Evolutionary conservation across 2,888 invertebrate species (phyloP), one percentile per base, ranked within the genome.

Genomic region (Biston betularia): DNA sequence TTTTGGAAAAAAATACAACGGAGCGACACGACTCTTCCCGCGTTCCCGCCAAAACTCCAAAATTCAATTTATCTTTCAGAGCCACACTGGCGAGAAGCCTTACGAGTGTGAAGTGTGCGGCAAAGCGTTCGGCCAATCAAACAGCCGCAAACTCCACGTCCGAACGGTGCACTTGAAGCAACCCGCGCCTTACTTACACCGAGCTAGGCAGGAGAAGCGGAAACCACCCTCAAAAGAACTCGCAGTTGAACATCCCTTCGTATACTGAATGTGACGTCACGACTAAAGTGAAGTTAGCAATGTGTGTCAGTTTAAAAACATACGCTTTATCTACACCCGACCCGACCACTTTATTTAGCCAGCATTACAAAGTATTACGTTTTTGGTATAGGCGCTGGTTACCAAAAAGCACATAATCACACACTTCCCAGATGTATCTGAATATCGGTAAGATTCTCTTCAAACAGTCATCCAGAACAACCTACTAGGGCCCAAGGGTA

Each of bases 111-210:
- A 81, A 60, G 78, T 82, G 33, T 84, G 84, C 68, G 83, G 83
- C 45, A 82, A 81, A 40, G 68, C 76, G 4, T 84, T 84, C 77
- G 78, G 78, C 0, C 84, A 85, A 65, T 83, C 84, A 14, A 85
- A 84, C 75, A 80, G 79, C 35, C 75, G 83, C 60, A 84, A 84
- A 55, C 75, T 85, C 6, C 85, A 85, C 78, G 80, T 84, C 0
- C 63, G 76, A 0, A 85, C 84, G 0, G 85, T 85, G 1, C 85
- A 85, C 56, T 69, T 84, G 11, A 81, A 81, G 62, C 84, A 83
- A 33, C 83, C 83, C 6, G 84, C 87, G 46, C 90, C 90, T 12
- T 88, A 89, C 75, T 82, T 86, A 10, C 75, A 87, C 85, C 58
- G 79, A 87, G 10, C 63, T 75, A 12, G 58, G 12, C 52, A 42